Base-by-base conservation (phyloP, 2,113 vertebrate genomes). In the Apistogramma diplotaenia region DNA sequence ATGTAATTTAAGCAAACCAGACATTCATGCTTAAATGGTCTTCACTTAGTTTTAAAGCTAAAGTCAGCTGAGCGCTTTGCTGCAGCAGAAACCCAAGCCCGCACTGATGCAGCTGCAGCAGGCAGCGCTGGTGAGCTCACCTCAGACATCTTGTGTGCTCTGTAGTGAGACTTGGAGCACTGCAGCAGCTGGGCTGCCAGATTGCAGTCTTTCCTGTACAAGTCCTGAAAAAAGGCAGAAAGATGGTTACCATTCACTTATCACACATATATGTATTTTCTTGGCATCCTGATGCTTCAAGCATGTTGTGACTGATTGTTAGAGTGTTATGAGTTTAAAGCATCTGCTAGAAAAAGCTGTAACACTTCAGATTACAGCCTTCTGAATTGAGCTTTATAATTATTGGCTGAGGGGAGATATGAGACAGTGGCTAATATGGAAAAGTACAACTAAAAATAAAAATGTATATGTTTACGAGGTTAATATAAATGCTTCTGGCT, bases 171-270 rank as follows among this genome's bases (percentile, higher is more conserved):
- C 94, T 98, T 98, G 95, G 96, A 96, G 94, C 97, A 97, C 87
- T 97, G 97, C 90, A 99, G 96, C 93, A 99, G 96, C 92, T 97
- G 97, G 85, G 97, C 97, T 31, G 98, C 98, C 90, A 99, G 96
- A 90, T 96, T 98, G 95, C 98, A 98, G 95, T 99, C 98, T 94
- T 99, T 99, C 90, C 97, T 97, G 92, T 98, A 99, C 87, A 98
- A 92, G 70, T 98, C 97, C 98, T 99, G 91, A 21, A 93, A 95
- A 95, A 87, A 84, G 74, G n/a, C 37, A 91, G 29, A 91, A 31
- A 79, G 16, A 78, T 67, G 13, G 75, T 80, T n/a, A 33, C 27
- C 56, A 77, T 37, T 81, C 70, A 81, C 31, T 55, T 2, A 29
- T 4, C 49, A 4, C 51, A 55, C 10, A 8, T 18, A n/a, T n/a